Evolutionary conservation across 2,888 invertebrate species (phyloP).

Genomic region (Morpho achilles): DNA sequence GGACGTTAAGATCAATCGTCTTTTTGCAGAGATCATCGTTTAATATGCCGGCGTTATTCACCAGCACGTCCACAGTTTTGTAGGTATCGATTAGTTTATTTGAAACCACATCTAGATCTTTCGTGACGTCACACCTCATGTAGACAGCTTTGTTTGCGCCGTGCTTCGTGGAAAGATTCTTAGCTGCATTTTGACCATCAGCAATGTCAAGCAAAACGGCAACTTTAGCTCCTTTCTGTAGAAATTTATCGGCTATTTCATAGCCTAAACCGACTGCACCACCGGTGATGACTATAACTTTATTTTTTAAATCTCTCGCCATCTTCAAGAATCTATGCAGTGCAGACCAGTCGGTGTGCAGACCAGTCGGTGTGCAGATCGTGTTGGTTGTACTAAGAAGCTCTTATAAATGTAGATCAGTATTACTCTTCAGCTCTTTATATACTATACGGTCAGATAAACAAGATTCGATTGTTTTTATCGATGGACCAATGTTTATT

Average conservation of each 20-base stretch:
- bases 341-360: no score
- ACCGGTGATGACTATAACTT: conserved; percentile 62
- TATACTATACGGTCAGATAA: conserved; percentile 4
- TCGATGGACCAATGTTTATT: conserved; percentile 1
- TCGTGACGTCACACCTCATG: conserved; percentile 72
- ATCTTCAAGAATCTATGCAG: conserved; percentile 15
- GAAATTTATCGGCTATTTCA: conserved; percentile 57
- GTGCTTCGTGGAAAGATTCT: conserved; percentile 56
- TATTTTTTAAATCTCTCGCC: conserved; percentile 29
- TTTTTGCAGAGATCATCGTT: conserved; percentile 37
- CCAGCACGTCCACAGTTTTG: conserved; percentile 57
- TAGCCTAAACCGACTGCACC: conserved; percentile 76
- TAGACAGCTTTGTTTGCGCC: conserved; percentile 65
- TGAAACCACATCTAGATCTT: conserved; percentile 57
- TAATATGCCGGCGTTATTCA: conserved; percentile 65
- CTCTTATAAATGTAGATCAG: no score
- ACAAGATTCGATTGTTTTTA: conserved; percentile 7
- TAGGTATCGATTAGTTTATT: conserved; percentile 44
- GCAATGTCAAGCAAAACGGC: conserved; percentile 43
- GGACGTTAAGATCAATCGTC: conserved; percentile 55
- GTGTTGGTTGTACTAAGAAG: no score
- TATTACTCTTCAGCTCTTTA: not conserved
- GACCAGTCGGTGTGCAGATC: no score
- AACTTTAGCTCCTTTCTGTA: conserved; percentile 51
- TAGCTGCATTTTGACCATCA: conserved; percentile 44